These are phyloP conservation scores for Engystomops pustulosus DNA, from an alignment of 2,113 vertebrate species.

Conservation along the genomic window DNA sequence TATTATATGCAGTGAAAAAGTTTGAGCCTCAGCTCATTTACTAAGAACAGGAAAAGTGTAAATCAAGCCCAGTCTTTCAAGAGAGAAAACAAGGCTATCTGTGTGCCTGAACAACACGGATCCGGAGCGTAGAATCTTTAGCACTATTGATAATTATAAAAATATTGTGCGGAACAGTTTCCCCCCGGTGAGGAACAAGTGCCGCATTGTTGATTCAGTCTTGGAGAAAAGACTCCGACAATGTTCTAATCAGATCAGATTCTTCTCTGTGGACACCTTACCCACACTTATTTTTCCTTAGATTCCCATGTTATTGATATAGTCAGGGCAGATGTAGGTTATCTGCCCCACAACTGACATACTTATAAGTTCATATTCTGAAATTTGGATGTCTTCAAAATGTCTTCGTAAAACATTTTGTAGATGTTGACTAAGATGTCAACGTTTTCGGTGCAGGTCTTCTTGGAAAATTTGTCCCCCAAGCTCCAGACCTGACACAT, in stretches of 20 bases:
- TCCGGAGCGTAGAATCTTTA: conserved; percentile 44
- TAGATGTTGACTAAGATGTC: too few species aligned
- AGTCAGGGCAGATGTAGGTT: neutral
- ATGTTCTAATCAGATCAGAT: conserved; percentile 34
- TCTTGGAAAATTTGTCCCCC: neutral
- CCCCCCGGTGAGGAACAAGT: neutral
- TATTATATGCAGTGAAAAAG: conserved; percentile 5
- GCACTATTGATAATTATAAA: conserved; percentile 55
- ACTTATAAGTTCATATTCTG: neutral
- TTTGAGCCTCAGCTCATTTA: conserved; percentile 39
- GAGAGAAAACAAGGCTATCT: conserved; percentile 52
- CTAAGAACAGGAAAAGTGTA: conserved; percentile 42
- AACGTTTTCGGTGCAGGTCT: neutral
- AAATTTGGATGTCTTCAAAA: neutral
- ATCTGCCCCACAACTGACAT: neutral
- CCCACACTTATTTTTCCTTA: neutral
- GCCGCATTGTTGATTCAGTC: conserved; percentile 41
- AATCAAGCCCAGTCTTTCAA: conserved; percentile 49
- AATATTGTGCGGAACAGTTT: conserved; percentile 49
- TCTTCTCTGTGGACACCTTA: neutral
- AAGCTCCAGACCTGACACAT: neutral
- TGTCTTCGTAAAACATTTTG: too few species aligned
- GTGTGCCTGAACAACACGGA: conserved; percentile 36
- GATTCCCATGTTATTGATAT: neutral
- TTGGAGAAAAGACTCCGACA: conserved; percentile 19